Evolutionary conservation across 2,888 invertebrate species (phyloP).

Genomic region (Catonia carolina): DNA sequence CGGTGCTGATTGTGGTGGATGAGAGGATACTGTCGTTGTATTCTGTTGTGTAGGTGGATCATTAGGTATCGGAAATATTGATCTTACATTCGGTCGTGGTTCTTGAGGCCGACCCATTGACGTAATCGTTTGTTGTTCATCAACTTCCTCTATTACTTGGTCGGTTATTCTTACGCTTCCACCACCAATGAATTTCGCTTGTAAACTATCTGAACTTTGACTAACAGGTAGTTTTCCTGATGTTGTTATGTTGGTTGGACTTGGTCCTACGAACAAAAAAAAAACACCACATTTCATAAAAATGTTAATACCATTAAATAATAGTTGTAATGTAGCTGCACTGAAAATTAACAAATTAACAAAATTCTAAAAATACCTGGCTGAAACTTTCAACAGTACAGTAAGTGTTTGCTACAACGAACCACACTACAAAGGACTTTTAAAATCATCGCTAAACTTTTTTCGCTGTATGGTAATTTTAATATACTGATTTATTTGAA

Average conservation of each 20-base stretch:
- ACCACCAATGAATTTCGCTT: slow-evolving; percentile 22
- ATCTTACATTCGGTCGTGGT: slow-evolving; percentile 31
- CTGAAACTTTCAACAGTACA: no score
- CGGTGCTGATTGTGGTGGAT: slow-evolving; percentile 57
- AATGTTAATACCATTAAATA: no score
- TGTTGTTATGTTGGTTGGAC: background rate
- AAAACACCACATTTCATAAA: no score
- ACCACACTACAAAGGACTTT: no score
- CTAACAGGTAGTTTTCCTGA: slow-evolving; percentile 25
- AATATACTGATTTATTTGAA: no score
- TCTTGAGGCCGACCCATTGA: slow-evolving; percentile 48
- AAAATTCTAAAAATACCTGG: no score
- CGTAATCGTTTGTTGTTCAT: slow-evolving; percentile 75
- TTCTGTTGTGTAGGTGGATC: background rate
- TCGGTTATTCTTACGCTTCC: slow-evolving; percentile 50
- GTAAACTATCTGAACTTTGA: slow-evolving; percentile 30
- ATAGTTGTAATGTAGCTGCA: no score
- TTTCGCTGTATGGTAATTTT: no score
- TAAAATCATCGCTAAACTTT: no score
- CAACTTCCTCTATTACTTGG: slow-evolving; percentile 55
- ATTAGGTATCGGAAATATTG: slow-evolving; percentile 29
- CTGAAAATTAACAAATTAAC: no score
- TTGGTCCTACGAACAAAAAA: slow-evolving; percentile 1
- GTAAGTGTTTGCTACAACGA: no score
- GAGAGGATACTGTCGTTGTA: background rate